Conservation (phyloP, 2,797 vertebrate genomes). For the Ceryle rudis region DNA sequence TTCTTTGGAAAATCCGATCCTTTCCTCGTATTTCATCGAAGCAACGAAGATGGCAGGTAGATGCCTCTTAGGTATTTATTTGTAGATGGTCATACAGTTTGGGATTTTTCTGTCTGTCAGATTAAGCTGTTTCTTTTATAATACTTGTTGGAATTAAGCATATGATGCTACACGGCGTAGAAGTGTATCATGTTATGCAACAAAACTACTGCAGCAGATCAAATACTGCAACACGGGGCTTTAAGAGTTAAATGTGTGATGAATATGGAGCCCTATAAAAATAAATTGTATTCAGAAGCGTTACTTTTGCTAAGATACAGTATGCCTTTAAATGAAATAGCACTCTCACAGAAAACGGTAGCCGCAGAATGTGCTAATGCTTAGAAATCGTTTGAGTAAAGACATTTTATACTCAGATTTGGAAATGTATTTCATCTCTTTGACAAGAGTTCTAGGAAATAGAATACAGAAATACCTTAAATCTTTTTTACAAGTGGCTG, state of each 20-base stretch:
- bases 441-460: neutral
- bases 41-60: constrained; percentile 94
- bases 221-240: neutral
- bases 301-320: neutral
- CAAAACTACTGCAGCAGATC: neutral
- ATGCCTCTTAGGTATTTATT: neutral
- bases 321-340: neutral
- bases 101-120: neutral
- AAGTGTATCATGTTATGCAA: neutral
- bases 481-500: neutral
- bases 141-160: neutral
- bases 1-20: constrained; percentile 96
- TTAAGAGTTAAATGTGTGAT: neutral
- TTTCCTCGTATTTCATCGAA: constrained; percentile 91
- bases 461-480: neutral
- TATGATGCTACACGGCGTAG: neutral
- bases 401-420: neutral
- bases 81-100: neutral
- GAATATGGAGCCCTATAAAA: neutral
- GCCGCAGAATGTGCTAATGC: neutral
- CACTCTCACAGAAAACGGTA: neutral
- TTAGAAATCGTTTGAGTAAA: neutral
- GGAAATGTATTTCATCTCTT: neutral
- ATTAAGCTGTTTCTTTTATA: neutral
- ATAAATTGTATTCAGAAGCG: neutral